phyloP scores from a whole-genome alignment of 2,888 invertebrate species.

The Rhyacophila evoluta region DNA sequence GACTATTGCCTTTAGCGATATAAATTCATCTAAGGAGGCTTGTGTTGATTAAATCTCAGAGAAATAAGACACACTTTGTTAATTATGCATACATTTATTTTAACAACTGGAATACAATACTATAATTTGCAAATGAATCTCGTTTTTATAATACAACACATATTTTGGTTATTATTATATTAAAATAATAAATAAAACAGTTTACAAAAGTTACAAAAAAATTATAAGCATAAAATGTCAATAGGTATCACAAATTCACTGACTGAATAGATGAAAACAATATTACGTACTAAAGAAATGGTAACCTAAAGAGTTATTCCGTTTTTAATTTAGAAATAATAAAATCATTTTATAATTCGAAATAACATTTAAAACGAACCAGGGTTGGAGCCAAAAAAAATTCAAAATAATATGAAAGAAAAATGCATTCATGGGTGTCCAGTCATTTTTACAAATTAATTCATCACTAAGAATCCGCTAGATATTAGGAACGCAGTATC shows the following conservation, averaged over 20 bases:
- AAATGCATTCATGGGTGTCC: background rate
- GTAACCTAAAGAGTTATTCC: background rate
- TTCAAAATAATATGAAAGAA: background rate
- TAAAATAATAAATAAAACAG: conserved; percentile 34
- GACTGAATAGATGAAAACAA: background rate
- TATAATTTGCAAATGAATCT: conserved; percentile 50
- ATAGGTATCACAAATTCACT: conserved; percentile 44
- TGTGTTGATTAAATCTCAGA: no score
- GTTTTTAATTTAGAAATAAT: background rate
- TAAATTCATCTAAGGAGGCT: no score
- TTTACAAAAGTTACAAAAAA: conserved; percentile 38
- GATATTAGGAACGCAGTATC: background rate
- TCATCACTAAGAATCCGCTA: background rate
- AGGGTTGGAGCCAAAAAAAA: background rate
- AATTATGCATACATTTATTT: conserved; percentile 46
- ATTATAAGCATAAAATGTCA: conserved; percentile 32
- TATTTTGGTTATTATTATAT: conserved; percentile 27
- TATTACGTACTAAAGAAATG: background rate
- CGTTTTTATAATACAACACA: conserved; percentile 46
- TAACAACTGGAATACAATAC: conserved; percentile 45
- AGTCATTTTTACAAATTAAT: background rate
- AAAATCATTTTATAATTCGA: background rate
- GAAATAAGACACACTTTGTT: background rate
- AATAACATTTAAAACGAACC: background rate
- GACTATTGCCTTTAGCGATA: no score